Base-by-base conservation (phyloP, 2,797 vertebrate species). In the Falco concolor region DNA sequence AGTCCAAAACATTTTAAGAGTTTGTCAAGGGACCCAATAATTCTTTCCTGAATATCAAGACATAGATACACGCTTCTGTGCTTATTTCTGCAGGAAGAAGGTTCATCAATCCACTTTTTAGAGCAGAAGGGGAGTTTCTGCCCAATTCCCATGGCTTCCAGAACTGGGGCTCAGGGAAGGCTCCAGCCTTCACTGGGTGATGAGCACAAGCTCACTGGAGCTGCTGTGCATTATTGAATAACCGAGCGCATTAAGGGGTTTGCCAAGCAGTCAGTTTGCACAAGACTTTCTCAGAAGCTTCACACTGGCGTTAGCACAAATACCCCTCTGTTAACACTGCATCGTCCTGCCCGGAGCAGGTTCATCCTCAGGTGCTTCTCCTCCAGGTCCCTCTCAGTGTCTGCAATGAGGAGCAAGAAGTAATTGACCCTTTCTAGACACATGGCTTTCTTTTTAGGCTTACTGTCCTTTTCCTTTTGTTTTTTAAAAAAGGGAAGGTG, bases 181-280 rank as follows among this genome's bases (percentile, higher is more conserved):
- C 40, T 45, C 30, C 70, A 61, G 25, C 60, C 36, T 42, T 82
- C 79, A 24, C 54, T 45, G 10, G 16, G 47, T 36, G 56, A 14
- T 44, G 27, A 47, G 17, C 67, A 52, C 32, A 38, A 53, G 25
- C 47, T 61, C 7, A 9, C 65, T 44, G 11, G 25, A 32, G 47
- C 21, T 61, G 47, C 38, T 42, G 30, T 34, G n/a, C 24, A 28
- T 59, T 6, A 42, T 15, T 42, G 57, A 64, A 18, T 30, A 20
- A 69, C 59, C 5, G 1, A 69, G 59, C 2, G 0, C 3, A 2
- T 32, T 50, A 42, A 57, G 18, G 44, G 20, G 45, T 52, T 65
- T 3, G 1, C n/a, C 65, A 59, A 40, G 34, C 19, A 45, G 30
- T 30, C 50, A 34, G 22, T 40, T 36, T 32, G 25, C 36, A 21